phyloP scores from a whole-genome alignment of 2,113 vertebrate species.

The Aegotheles bennettii region DNA sequence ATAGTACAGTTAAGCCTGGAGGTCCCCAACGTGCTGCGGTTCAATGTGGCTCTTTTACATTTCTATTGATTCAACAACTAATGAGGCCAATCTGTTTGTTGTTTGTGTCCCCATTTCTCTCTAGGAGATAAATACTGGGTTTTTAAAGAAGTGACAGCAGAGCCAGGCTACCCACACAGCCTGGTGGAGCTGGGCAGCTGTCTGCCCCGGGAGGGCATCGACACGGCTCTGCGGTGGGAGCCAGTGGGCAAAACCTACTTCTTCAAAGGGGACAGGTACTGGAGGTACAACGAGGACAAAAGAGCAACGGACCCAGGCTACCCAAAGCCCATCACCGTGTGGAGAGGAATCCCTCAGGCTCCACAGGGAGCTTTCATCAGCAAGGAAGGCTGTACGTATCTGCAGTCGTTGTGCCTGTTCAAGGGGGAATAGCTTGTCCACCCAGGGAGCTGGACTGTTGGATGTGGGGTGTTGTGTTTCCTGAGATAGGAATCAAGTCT shows the following conservation, averaged over 20 bases:
- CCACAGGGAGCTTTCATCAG: constrained; percentile 97
- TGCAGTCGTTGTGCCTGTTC: neutral
- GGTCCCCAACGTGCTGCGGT: neutral
- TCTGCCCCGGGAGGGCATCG: constrained; percentile 92
- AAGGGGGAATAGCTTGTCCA: fast-evolving
- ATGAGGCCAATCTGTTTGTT: neutral
- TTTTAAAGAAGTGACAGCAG: constrained; percentile 92
- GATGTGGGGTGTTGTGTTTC: neutral
- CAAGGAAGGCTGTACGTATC: constrained; percentile 93
- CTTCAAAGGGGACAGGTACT: constrained; percentile 97
- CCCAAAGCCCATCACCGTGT: constrained; percentile 93
- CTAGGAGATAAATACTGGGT: constrained; percentile 97
- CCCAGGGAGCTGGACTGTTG: neutral
- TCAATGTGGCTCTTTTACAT: neutral
- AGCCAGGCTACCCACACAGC: constrained; percentile 93
- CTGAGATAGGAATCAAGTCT: neutral
- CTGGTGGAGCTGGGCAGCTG: constrained; percentile 89
- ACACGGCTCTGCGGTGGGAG: constrained; percentile 95
- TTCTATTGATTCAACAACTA: fast-evolving
- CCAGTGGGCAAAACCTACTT: constrained; percentile 96
- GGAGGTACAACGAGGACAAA: constrained; percentile 97
- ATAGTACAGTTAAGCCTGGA: neutral
- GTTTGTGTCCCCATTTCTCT: neutral
- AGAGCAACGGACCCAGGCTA: constrained; percentile 88
- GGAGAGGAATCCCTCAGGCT: constrained; percentile 91